Evolutionary conservation across 2,113 vertebrate species (phyloP).

Genomic region (Caranx ignobilis): DNA sequence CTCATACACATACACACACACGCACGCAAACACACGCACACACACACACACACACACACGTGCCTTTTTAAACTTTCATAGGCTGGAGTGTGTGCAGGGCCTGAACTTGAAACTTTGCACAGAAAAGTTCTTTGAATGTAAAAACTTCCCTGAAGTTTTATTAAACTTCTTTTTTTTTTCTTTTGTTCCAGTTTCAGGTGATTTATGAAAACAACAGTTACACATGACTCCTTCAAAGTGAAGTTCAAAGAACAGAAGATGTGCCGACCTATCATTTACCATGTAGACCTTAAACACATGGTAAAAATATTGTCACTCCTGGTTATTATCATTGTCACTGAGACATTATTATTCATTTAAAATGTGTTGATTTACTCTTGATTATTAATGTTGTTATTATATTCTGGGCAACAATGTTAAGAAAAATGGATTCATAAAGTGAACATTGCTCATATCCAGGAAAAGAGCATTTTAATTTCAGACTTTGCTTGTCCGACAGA

Average conservation of each 20-base stretch:
- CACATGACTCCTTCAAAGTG: neutral
- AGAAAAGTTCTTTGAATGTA: slow-evolving; percentile 10
- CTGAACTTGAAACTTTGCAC: slow-evolving; percentile 35
- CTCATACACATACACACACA: neutral
- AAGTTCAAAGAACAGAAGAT: neutral
- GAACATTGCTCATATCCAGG: neutral
- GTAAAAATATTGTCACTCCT: too few species aligned
- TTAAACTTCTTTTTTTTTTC: neutral
- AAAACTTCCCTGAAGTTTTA: neutral
- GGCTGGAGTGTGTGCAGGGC: slow-evolving; percentile 20
- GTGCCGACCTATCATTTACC: neutral
- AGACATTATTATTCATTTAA: too few species aligned
- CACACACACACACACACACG: slow-evolving; percentile 1
- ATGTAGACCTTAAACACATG: too few species aligned
- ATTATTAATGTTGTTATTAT: neutral
- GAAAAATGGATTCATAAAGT: too few species aligned
- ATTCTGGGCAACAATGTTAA: neutral
- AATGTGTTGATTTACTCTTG: too few species aligned
- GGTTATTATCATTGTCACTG: too few species aligned
- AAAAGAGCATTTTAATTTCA: neutral
- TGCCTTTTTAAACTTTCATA: slow-evolving; percentile 53
- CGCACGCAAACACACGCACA: slow-evolving; percentile 7
- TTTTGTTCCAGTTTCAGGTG: neutral
- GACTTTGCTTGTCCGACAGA: neutral
- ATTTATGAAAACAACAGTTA: neutral